Percentiles rank a stretch among this genome's conserved stretches.
These are phyloP conservation scores for Amia ocellicauda DNA, from an alignment of 2,113 vertebrate species.

Conservation along the genomic window DNA sequence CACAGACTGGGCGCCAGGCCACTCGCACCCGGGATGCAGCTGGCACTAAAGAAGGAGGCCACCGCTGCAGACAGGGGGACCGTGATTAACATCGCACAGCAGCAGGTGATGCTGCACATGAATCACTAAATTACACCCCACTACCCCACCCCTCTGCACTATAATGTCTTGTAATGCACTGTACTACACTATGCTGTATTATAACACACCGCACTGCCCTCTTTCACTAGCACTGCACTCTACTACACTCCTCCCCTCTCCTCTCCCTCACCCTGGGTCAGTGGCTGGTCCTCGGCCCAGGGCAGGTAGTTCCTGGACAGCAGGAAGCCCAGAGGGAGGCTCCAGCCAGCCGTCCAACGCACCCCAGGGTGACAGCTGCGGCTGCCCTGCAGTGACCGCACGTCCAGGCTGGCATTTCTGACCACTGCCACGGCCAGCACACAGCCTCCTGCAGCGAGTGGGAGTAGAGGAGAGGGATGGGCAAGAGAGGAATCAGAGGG, in stretches of 20 bases:
- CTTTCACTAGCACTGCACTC: background rate
- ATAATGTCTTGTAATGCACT: too few species aligned
- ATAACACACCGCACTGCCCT: too few species aligned
- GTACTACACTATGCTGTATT: too few species aligned
- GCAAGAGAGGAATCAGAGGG: background rate
- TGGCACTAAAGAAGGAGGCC: conserved; percentile 74
- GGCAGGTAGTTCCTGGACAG: conserved; percentile 73
- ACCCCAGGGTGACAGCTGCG: conserved; percentile 81
- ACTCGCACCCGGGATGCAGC: conserved; percentile 78
- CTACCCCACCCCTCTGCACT: too few species aligned
- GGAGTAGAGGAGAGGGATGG: background rate
- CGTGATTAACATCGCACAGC: background rate
- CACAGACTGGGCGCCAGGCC: conserved; percentile 67
- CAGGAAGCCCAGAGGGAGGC: conserved; percentile 79
- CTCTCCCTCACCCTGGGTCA: conserved; percentile 67
- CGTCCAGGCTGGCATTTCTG: conserved; percentile 60
- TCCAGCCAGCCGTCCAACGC: conserved; percentile 85
- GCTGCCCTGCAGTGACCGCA: conserved; percentile 63
- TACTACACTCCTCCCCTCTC: background rate
- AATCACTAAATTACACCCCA: too few species aligned
- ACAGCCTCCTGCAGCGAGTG: conserved; percentile 63
- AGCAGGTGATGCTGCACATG: background rate
- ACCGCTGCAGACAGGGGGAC: conserved; percentile 53
- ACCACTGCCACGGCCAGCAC: conserved; percentile 78
- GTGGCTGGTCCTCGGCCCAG: conserved; percentile 75